phyloP scores from a whole-genome alignment of 1,140 invertebrate species.

The Gryon sp. region DNA sequence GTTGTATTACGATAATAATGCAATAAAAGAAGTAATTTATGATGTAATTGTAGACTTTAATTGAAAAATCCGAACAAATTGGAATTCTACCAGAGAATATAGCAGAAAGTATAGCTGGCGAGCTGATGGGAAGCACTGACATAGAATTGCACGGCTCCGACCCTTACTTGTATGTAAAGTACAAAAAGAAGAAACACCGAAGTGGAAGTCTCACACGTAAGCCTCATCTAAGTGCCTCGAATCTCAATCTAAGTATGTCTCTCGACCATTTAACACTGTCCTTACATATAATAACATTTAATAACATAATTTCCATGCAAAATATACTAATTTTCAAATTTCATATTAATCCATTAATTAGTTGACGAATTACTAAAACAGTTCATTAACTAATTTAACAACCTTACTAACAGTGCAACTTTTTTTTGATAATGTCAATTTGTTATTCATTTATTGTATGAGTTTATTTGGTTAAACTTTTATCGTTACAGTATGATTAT shows the following conservation, averaged over 20 bases:
- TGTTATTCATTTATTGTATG: too few species aligned
- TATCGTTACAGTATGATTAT: too few species aligned
- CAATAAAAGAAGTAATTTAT: too few species aligned
- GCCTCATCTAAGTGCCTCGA: slow-evolving; percentile 72
- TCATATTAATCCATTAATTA: slow-evolving; percentile 3
- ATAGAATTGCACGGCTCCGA: slow-evolving; percentile 78
- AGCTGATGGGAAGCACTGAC: slow-evolving; percentile 77
- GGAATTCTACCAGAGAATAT: slow-evolving; percentile 84
- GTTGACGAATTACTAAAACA: too few species aligned
- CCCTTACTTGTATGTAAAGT: slow-evolving; percentile 75
- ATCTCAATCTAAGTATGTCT: slow-evolving; percentile 72
- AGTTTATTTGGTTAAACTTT: too few species aligned
- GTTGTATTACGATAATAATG: too few species aligned
- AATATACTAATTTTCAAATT: slow-evolving; percentile 22
- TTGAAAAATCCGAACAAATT: slow-evolving; percentile 87
- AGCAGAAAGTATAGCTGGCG: slow-evolving; percentile 78
- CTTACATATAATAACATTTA: neutral
- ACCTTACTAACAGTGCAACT: too few species aligned
- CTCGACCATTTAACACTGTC: slow-evolving; percentile 43
- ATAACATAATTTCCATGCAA: too few species aligned
- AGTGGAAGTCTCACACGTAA: slow-evolving; percentile 91
- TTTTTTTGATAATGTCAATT: too few species aligned
- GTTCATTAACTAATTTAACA: too few species aligned
- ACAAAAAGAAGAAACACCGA: slow-evolving; percentile 86
- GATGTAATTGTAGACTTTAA: slow-evolving; percentile 86